Conservation (phyloP, 2,888 invertebrate genomes). For the Leptinotarsa haldemani region DNA sequence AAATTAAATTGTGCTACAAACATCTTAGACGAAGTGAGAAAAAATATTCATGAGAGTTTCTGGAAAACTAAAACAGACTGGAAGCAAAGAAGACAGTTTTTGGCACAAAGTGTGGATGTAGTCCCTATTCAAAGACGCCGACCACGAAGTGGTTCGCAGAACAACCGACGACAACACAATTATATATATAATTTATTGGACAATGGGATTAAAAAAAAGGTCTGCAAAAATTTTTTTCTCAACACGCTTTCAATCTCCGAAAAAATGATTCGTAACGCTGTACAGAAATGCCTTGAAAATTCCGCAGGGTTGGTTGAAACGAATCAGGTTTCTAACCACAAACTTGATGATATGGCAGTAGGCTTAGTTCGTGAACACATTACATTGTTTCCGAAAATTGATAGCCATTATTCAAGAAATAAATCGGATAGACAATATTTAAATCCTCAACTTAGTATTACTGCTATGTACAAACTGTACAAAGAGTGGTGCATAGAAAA, state of each 20-base stretch:
- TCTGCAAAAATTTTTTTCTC: not conserved
- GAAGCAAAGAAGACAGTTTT: not conserved
- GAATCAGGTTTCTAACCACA: not conserved
- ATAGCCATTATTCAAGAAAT: slow-evolving; percentile 3
- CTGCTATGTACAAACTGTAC: no score
- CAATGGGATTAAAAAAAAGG: not conserved
- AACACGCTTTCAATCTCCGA: not conserved
- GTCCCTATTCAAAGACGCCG: slow-evolving; percentile 1
- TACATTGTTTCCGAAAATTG: not conserved
- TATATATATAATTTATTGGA: not conserved
- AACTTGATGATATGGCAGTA: not conserved
- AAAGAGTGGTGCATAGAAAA: no score
- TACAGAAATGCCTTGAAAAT: not conserved
- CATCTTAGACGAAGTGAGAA: not conserved
- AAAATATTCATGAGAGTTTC: not conserved
- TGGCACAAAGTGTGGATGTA: slow-evolving; percentile 3
- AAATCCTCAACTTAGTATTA: no score
- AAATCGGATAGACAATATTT: not conserved
- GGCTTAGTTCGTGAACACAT: not conserved
- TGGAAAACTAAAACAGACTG: not conserved
- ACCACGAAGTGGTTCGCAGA: not conserved
- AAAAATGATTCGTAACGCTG: not conserved
- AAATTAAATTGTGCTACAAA: not conserved
- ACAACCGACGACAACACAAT: not conserved
- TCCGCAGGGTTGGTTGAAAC: not conserved